Evolutionary conservation across 2,888 invertebrate genomes (phyloP), one percentile per base, ranked within the genome.

Genomic region (Drosophila neotestacea): DNA sequence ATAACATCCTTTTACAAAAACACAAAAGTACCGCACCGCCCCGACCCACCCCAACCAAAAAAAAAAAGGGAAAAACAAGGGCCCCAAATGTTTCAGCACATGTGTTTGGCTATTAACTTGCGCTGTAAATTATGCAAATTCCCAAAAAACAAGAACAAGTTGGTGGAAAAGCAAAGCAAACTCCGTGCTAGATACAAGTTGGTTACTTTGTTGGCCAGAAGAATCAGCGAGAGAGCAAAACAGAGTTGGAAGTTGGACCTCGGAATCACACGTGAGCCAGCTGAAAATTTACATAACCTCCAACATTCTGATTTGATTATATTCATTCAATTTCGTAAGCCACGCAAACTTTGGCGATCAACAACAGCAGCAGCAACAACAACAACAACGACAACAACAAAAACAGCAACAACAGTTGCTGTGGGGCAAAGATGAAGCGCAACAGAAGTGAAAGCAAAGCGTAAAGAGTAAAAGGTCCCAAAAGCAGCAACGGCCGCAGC

Each of bases 321-420:
- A 76, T 88, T 84, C 81, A 80, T 88, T 85, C 79, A 83, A 85
- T 88, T 85, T 85, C 64, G 73, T 70, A 74, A 67, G 88, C 73
- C 68, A 85, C 64, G 80, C 83, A 56, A 79, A 52, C 70, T 34
- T 36, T 13, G n/a, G 44, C 63, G 51, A 27, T 63, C 68, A 48
- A 9, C 16, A 22, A 22, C 1, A 22, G 13, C 42, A 41, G 34
- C 50, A 48, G 22, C 48, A 34, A 30, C 58, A 52, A 13, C 42
- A 60, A n/a, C 47, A 39, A 36, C 50, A 51, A 16, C n/a, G n/a
- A 30, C 54, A 52, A 13, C 42, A 60, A n/a, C 47, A 39, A 32
- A 46, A 51, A 16, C 36, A 27, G 9, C n/a, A 41, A 9, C 32
- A 34, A 56, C 42, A 41, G 30, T 42, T 44, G 55, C 48, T 54